phyloP scores from a whole-genome alignment of 2,888 invertebrate species.

The Chirona hameri region DNA sequence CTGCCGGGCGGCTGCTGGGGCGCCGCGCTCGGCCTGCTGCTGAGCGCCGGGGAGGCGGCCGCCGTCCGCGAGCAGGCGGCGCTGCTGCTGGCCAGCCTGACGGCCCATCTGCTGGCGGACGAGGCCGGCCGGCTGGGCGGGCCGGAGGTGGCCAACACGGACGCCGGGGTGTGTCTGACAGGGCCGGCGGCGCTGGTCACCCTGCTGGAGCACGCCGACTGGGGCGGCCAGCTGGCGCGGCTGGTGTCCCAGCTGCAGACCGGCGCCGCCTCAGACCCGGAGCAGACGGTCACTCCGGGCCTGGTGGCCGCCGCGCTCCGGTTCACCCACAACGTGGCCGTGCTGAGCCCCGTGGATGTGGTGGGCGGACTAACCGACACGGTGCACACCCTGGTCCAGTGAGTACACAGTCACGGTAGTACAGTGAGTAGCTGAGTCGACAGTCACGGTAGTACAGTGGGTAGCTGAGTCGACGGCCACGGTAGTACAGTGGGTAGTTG shows the following conservation, averaged over 20 bases:
- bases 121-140: not conserved
- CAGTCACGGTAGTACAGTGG: too few relatives aligned
- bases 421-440: not conserved
- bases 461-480: not conserved
- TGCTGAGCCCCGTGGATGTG: not conserved
- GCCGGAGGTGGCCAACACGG: slow-evolving; percentile 40
- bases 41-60: slow-evolving; percentile 50
- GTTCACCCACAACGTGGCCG: slow-evolving; percentile 7
- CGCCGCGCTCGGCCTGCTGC: slow-evolving; percentile 52
- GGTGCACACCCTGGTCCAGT: not conserved
- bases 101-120: not conserved
- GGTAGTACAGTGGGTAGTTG: not conserved
- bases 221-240: slow-evolving; percentile 55
- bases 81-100: slow-evolving; percentile 47
- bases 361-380: not conserved
- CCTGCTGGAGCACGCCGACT: slow-evolving; percentile 57
- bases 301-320: slow-evolving; percentile 4
- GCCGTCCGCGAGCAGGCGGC: slow-evolving; percentile 53
- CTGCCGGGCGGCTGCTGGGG: slow-evolving; percentile 54
- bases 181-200: slow-evolving; percentile 56
- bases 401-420: not conserved
- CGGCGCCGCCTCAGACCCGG: not conserved
- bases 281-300: not conserved
- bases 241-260: not conserved
- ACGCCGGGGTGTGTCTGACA: slow-evolving; percentile 51